These are phyloP conservation scores for Bufo bufo DNA, from an alignment of 2,113 vertebrate species.

Conservation along the genomic window DNA sequence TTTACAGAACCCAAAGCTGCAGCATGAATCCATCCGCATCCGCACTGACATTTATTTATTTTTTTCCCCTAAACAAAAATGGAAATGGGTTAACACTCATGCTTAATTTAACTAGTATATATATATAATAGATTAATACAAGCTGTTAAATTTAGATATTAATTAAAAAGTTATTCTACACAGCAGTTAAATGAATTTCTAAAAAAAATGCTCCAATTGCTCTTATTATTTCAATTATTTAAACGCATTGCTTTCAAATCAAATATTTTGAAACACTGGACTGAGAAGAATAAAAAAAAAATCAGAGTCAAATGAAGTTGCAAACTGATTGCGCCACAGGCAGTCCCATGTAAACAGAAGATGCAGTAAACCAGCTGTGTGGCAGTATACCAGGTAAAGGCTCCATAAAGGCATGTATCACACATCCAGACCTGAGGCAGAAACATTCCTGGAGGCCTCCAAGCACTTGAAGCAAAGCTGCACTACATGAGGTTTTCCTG, in stretches of 20 bases:
- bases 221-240: neutral
- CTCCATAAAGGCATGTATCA: neutral
- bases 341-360: neutral
- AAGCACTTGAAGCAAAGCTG: neutral
- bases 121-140: neutral
- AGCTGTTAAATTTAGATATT: neutral
- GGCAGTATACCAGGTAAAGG: neutral
- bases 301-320: neutral
- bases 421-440: neutral
- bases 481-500: neutral
- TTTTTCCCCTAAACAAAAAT: too few relatives aligned
- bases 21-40: too few relatives aligned
- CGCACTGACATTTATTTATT: too few relatives aligned
- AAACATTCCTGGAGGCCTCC: neutral
- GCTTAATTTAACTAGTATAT: too few relatives aligned
- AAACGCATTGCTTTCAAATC: neutral
- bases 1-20: neutral
- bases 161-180: neutral
- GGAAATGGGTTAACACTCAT: too few relatives aligned
- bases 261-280: neutral
- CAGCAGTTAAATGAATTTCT: neutral
- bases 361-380: neutral
- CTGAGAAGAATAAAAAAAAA: neutral
- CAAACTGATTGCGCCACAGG: neutral
- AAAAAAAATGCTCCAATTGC: neutral